phyloP scores from a whole-genome alignment of 2,888 invertebrate species.

The Apamea anceps region DNA sequence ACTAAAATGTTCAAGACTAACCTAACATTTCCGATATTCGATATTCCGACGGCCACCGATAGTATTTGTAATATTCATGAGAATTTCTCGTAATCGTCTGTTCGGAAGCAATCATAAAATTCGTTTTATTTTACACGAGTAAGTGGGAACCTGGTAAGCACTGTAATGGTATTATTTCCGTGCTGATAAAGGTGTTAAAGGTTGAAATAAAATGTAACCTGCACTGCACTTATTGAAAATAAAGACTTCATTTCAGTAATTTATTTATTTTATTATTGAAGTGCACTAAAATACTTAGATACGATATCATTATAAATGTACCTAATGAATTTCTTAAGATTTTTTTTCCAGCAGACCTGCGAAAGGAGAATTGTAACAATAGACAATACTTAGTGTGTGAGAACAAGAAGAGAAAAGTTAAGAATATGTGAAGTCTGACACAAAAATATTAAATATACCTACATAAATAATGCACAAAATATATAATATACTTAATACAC shows the following conservation, averaged over 20 bases:
- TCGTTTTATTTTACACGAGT: slow-evolving; percentile 22
- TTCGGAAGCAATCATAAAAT: slow-evolving; percentile 53
- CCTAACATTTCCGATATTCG: slow-evolving; percentile 38
- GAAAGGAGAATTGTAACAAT: background rate
- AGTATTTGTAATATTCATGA: slow-evolving; percentile 59
- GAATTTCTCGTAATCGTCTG: slow-evolving; percentile 46
- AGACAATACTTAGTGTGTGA: background rate
- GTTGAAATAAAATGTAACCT: background rate
- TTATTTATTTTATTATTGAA: no score
- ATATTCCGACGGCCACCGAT: slow-evolving; percentile 35
- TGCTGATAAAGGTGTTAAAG: background rate
- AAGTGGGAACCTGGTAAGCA: slow-evolving; percentile 11
- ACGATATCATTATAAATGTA: no score
- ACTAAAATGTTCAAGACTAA: slow-evolving; percentile 34
- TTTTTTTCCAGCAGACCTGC: no score
- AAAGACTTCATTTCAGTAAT: no score
- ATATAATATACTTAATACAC: no score
- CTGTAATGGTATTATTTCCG: slow-evolving; percentile 3
- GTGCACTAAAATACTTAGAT: no score
- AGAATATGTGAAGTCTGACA: background rate
- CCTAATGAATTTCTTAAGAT: no score
- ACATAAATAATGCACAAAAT: background rate
- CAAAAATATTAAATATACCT: no score
- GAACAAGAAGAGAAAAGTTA: background rate
- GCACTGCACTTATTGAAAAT: background rate